Conservation (phyloP, 2,113 vertebrate genomes). For the Taxidea taxus region DNA sequence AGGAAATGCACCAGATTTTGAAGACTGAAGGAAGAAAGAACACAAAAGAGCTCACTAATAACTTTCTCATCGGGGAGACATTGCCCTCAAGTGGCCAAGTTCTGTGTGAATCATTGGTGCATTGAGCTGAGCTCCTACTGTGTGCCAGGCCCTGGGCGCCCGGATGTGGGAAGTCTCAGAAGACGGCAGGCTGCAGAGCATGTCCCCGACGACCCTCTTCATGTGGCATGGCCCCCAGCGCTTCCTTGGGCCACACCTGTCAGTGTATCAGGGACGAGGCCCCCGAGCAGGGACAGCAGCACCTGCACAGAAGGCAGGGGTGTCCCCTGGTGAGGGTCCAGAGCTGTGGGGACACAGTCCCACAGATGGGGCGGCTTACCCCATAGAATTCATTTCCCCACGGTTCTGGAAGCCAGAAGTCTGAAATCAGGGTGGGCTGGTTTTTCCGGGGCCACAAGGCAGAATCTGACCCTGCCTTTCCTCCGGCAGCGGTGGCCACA, state of each 20-base stretch:
- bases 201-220: background rate
- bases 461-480: background rate
- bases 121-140: background rate
- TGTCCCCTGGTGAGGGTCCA: background rate
- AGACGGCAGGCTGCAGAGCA: background rate
- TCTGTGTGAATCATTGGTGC: background rate
- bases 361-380: background rate
- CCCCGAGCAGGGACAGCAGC: background rate
- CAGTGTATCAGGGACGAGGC: background rate
- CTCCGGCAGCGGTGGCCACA: background rate
- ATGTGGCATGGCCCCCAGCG: fast-evolving
- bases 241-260: background rate
- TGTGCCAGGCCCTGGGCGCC: background rate
- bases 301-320: background rate
- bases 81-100: background rate
- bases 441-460: background rate
- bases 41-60: background rate
- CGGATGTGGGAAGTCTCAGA: background rate
- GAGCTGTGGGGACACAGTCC: background rate
- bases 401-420: background rate
- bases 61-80: background rate
- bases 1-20: background rate
- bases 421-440: no score
- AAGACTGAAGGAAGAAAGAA: background rate
- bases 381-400: background rate